Conservation (phyloP, 92 coral and sea anemone genomes). For the Parazoanthus darwini region DNA sequence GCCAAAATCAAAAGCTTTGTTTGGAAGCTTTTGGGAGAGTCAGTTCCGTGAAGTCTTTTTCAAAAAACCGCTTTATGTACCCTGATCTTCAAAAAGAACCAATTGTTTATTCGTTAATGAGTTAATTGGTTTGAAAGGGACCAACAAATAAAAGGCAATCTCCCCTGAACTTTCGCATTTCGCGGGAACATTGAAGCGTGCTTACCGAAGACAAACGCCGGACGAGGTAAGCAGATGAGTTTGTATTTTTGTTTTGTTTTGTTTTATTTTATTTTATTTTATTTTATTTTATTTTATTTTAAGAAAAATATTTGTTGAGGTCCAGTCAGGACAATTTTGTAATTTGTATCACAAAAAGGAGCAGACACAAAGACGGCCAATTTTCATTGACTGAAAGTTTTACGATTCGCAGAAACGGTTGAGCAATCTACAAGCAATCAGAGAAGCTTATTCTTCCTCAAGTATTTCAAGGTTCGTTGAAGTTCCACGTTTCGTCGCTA, state of each 20-base stretch:
- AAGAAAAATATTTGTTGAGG: background rate
- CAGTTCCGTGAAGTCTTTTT: constrained; percentile 23
- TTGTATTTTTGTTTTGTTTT: background rate
- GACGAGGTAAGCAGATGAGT: background rate
- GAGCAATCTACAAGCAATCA: background rate
- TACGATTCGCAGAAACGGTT: background rate
- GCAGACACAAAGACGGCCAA: background rate
- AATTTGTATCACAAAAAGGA: background rate
- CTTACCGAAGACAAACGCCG: background rate
- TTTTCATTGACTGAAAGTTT: background rate
- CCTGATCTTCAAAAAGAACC: constrained; percentile 10
- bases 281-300: no score
- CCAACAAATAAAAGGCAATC: constrained; percentile 5
- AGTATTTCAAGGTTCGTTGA: background rate
- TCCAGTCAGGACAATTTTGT: background rate
- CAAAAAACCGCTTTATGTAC: constrained; percentile 21
- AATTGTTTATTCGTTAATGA: background rate
- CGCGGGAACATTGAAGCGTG: background rate
- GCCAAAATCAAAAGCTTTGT: constrained; percentile 16
- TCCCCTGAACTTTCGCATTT: constrained; percentile 1
- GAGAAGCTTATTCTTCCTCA: background rate
- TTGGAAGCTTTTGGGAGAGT: background rate
- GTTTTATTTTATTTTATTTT: no score
- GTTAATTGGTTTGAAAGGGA: constrained; percentile 19
- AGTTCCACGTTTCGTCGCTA: background rate